Evolutionary conservation across 2,113 vertebrate species (phyloP), one percentile per base, ranked within the genome.

Genomic region (Poeciliopsis occidentalis): DNA sequence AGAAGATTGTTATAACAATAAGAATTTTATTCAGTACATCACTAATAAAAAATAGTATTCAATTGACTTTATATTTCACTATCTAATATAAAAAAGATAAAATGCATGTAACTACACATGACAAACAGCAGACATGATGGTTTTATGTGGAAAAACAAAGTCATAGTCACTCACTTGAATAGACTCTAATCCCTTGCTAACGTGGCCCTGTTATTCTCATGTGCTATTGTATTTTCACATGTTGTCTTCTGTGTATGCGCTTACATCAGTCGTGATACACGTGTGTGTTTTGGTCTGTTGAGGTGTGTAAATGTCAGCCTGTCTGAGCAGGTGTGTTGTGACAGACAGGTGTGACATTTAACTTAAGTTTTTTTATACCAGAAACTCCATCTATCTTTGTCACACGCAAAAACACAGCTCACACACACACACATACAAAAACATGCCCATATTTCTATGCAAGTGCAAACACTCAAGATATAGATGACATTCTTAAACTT

Each of bases 331-430:
- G 84, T 86, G 87, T 90, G 88, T 87, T 74, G 79, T 92, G 92
- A 93, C 78, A 69, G 94, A 92, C 93, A 92, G 93, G 90, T 89
- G 84, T 95, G 94, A 92, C 94, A 94, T 94, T 95, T 95, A 94
- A 90, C 86, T 92, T 91, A 83, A 87, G 85, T 89, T 90, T 93
- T 90, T 93, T 91, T 81, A 84, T 85, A 86, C 77, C 84, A 78
- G 67, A 81, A 85, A 82, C 84, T 84, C 77, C 87, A 93, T 93
- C 91, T 88, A 92, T 90, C 87, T 88, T 80, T 92, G 84, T 90
- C 92, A 81, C 64, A 2, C 69, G 61, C 78, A 66, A 60, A 71
- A 37, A 26, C 76, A 62, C 12, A 32, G n/a, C 64, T 63, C 34
- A 31, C 24, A 62, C 29, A 47, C 34, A 74, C 34, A 67, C 34